Evolutionary conservation across 2,888 invertebrate genomes (phyloP), one percentile per base, ranked within the genome.

Genomic region (Xanthia icteritia): DNA sequence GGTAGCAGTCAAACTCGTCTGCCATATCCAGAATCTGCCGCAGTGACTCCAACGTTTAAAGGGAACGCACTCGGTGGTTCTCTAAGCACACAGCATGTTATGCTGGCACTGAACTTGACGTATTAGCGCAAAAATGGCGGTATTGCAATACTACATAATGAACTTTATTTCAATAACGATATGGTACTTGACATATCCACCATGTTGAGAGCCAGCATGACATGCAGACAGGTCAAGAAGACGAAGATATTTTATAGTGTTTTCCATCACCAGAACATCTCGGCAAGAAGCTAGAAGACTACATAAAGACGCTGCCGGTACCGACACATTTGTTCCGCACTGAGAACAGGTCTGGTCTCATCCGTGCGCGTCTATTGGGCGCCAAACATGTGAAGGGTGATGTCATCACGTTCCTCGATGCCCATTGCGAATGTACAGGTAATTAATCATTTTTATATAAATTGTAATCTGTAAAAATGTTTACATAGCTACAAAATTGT

Each of bases 391-490:
- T 99, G 13, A 98, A 97, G 89, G 99, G 99, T 78, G 98, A 99
- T 94, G 98, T 99, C 73, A 98, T 99, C 89, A 99, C 99, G 23
- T 99, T 99, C 97, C 97, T 99, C 77, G 99, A 99, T 94, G 99
- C 99, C 3, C 99, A 99, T 94, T 99, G 99, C 94, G 99, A 99
- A 94, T 99, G 99, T 92, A 97, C 97, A 87, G 97, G 97, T 97
- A 91, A 85, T 48, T 3, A 1, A 63, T 51, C 0, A 23, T 58
- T 73, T 76, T 65, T 54, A 20, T 70, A 48, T 79, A 42, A 2
- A 54, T 45, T 42, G 1, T 15, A 11, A 17, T 11, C 5, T 58
- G 20, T 31, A 23, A 20, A 39, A 76, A 17, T 8, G 4, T 27
- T 60, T 23, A 56, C 36, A 13, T 36, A 36, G 15, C 45, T 58